These are phyloP conservation scores for Hydractinia symbiolongicarpus DNA, from an alignment of 30 jellyfish, hydroid and myxozoan species.

Conservation along the genomic window DNA sequence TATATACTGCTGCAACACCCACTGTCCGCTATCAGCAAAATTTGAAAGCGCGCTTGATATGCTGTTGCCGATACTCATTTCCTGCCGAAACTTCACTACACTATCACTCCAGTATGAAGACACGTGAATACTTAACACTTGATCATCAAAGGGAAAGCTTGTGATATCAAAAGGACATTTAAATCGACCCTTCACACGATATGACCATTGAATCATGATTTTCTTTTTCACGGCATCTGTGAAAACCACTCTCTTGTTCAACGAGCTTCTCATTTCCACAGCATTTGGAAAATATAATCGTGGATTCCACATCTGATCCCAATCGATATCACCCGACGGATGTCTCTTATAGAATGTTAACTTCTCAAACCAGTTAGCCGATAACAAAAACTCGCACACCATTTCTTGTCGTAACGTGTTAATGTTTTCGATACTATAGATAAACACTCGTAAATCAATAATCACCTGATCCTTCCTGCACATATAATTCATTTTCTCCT, in stretches of 20 bases:
- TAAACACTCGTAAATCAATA: conserved; percentile 56
- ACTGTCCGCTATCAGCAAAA: conserved; percentile 71
- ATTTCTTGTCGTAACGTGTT: conserved; percentile 76
- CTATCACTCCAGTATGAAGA: conserved; percentile 84
- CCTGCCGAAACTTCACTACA: conserved; percentile 57
- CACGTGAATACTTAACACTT: conserved; percentile 62
- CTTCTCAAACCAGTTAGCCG: conserved; percentile 87
- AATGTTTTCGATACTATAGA: conserved; percentile 62
- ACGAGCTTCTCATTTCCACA: conserved; percentile 56
- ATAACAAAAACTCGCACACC: conserved; percentile 62
- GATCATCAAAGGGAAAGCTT: conserved; percentile 81
- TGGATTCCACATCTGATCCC: conserved; percentile 84
- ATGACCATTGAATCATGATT: conserved; percentile 67
- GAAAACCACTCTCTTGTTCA: conserved; percentile 48
- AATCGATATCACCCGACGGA: conserved; percentile 41
- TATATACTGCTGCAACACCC: conserved; percentile 75
- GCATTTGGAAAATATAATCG: conserved; percentile 74
- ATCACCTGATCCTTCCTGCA: conserved; percentile 55
- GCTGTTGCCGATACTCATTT: conserved; percentile 56
- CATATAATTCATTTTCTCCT: conserved; percentile 25
- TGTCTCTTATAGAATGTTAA: conserved; percentile 22
- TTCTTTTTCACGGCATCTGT: conserved; percentile 40
- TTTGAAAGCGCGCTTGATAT: conserved; percentile 62
- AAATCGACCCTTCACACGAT: conserved; percentile 75
- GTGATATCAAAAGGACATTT: conserved; percentile 75